These are phyloP conservation scores for Julus scandinavius DNA, from an alignment of 2,888 invertebrate genomes.

Conservation along the genomic window DNA sequence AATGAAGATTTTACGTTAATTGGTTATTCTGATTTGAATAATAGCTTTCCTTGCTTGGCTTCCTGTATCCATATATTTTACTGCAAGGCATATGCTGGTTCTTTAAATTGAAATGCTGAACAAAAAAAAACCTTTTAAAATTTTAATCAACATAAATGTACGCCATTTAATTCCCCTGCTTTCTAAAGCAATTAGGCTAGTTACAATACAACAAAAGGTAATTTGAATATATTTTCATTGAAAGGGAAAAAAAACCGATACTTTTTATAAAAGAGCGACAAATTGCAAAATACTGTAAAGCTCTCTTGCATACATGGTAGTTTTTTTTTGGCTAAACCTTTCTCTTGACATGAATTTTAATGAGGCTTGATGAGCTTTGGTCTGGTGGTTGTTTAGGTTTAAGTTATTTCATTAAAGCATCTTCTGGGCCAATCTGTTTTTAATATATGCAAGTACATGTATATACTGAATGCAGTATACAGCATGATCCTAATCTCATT, in stretches of 20 bases:
- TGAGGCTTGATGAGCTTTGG: too few relatives aligned
- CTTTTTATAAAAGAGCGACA: not conserved
- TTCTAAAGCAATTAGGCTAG: not conserved
- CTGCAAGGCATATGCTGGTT: not conserved
- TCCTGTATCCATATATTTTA: not conserved
- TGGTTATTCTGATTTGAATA: not conserved
- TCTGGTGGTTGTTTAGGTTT: too few relatives aligned
- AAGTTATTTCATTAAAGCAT: too few relatives aligned
- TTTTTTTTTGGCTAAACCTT: too few relatives aligned
- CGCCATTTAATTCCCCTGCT: not conserved
- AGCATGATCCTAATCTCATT: too few relatives aligned
- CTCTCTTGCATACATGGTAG: too few relatives aligned
- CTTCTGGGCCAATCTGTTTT: too few relatives aligned
- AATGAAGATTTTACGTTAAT: slow-evolving; percentile 9
- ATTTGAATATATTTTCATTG: not conserved
- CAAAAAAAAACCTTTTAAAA: not conserved
- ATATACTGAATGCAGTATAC: too few relatives aligned
- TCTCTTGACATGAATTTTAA: too few relatives aligned
- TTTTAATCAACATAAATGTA: slow-evolving; percentile 7
- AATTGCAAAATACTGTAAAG: not conserved
- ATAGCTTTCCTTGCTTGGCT: not conserved
- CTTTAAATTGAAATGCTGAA: not conserved
- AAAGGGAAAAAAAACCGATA: not conserved
- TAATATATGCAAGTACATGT: too few relatives aligned
- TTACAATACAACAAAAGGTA: not conserved